phyloP scores from a whole-genome alignment of 2,888 invertebrate genomes.

The Trissolcus brochymenae region DNA sequence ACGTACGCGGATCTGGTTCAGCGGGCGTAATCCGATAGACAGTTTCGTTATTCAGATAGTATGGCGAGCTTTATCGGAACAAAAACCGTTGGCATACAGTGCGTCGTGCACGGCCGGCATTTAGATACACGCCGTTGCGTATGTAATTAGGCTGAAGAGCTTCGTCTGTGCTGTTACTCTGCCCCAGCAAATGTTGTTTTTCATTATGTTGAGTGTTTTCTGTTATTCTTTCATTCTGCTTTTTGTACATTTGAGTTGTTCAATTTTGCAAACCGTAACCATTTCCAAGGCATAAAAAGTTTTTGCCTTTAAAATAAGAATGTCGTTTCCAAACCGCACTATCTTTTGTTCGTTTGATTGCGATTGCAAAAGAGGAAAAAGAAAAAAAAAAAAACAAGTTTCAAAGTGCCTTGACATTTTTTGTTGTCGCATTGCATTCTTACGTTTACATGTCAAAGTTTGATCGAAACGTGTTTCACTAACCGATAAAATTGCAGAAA shows the following conservation, averaged over 20 bases:
- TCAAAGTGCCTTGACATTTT: slow-evolving; percentile 5
- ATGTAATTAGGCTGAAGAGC: slow-evolving; percentile 33
- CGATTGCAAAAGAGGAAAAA: neutral
- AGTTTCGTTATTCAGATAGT: slow-evolving; percentile 47
- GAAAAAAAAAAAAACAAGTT: neutral
- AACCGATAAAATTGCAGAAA: neutral
- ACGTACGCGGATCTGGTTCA: slow-evolving; percentile 45
- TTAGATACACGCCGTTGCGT: slow-evolving; percentile 36
- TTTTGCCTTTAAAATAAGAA: slow-evolving; percentile 11
- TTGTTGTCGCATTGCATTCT: neutral
- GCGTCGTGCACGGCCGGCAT: slow-evolving; percentile 26
- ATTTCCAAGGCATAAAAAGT: neutral
- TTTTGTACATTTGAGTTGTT: neutral
- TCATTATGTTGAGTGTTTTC: slow-evolving; percentile 23
- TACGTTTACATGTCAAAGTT: neutral
- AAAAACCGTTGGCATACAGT: slow-evolving; percentile 28
- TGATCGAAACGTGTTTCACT: neutral
- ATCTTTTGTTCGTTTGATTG: slow-evolving; percentile 18
- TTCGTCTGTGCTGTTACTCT: slow-evolving; percentile 11
- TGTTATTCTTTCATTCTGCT: neutral
- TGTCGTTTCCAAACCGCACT: neutral
- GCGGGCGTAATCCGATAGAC: slow-evolving; percentile 54
- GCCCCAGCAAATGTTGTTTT: slow-evolving; percentile 16
- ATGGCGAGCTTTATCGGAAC: slow-evolving; percentile 31
- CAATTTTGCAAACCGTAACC: slow-evolving; percentile 2